phyloP scores from a whole-genome alignment of 2,797 vertebrate genomes.

The Lepus townsendii region DNA sequence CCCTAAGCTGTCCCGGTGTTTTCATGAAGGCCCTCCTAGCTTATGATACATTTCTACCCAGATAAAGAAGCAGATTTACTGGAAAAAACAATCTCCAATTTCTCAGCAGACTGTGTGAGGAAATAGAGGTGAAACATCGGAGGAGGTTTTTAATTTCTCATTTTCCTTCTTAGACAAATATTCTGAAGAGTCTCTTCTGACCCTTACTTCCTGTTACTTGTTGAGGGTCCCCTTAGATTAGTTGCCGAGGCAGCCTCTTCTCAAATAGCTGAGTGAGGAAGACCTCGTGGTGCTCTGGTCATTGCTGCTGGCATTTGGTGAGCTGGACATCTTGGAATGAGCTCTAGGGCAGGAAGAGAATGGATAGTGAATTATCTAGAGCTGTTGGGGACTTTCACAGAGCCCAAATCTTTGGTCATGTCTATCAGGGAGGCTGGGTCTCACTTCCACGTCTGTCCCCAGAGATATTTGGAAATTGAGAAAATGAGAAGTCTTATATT shows the following conservation, averaged over 20 bases:
- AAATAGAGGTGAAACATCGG: not conserved
- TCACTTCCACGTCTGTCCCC: not conserved
- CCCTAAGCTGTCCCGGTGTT: not conserved
- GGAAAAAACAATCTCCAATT: not conserved
- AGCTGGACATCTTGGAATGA: not conserved
- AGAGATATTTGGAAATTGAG: not conserved
- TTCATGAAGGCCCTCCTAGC: not conserved
- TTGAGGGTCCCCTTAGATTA: too few relatives aligned
- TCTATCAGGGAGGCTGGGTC: not conserved
- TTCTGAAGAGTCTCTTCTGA: not conserved
- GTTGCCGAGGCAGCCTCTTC: too few relatives aligned
- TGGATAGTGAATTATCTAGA: not conserved
- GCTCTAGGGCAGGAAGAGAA: not conserved
- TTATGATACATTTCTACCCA: not conserved
- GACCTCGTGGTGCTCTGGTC: fast-evolving
- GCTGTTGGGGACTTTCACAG: not conserved
- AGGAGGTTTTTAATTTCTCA: not conserved
- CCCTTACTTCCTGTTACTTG: not conserved
- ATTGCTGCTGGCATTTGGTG: not conserved
- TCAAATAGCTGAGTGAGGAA: not conserved
- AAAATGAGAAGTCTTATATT: not conserved
- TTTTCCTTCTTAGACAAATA: not conserved
- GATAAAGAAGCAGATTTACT: not conserved
- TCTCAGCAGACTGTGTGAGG: not conserved
- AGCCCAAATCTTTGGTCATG: not conserved